These are phyloP conservation scores for Falcaria lacertinaria DNA, from an alignment of 2,888 invertebrate genomes.

Conservation along the genomic window DNA sequence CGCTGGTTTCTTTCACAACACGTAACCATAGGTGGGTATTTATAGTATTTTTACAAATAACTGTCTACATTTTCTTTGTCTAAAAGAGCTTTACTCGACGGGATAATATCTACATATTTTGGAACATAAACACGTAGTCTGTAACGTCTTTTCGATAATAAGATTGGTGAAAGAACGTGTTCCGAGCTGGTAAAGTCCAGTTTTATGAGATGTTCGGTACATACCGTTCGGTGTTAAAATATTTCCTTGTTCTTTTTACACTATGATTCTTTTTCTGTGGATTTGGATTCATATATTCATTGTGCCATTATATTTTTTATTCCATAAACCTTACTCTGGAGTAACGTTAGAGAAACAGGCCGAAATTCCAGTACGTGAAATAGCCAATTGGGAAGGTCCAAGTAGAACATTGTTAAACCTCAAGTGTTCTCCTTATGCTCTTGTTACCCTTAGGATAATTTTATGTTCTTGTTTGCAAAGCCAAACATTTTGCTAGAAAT, in stretches of 20 bases:
- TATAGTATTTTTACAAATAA: too few species aligned
- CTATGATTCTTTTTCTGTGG: not conserved
- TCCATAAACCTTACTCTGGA: not conserved
- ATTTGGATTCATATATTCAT: not conserved
- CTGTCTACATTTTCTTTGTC: not conserved
- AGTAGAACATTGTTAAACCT: conserved; percentile 38
- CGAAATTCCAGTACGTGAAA: conserved; percentile 14
- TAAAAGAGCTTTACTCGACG: not conserved
- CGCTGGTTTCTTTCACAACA: too few species aligned
- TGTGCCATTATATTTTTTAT: not conserved
- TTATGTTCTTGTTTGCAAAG: conserved; percentile 13
- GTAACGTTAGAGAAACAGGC: not conserved
- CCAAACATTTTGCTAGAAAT: too few species aligned
- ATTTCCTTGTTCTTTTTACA: not conserved
- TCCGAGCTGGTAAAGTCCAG: conserved; percentile 28
- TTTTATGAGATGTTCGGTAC: conserved; percentile 24
- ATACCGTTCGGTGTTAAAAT: conserved; percentile 3
- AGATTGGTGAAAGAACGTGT: conserved; percentile 41
- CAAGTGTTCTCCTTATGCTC: conserved; percentile 35
- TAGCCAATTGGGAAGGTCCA: conserved; percentile 32
- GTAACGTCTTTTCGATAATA: conserved; percentile 55
- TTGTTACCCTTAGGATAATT: conserved; percentile 32
- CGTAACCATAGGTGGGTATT: too few species aligned
- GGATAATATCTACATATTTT: conserved; percentile 31
- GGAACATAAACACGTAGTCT: conserved; percentile 43